Base-by-base conservation (phyloP, 2,888 invertebrate genomes). In the Himalopsyche tibetana region DNA sequence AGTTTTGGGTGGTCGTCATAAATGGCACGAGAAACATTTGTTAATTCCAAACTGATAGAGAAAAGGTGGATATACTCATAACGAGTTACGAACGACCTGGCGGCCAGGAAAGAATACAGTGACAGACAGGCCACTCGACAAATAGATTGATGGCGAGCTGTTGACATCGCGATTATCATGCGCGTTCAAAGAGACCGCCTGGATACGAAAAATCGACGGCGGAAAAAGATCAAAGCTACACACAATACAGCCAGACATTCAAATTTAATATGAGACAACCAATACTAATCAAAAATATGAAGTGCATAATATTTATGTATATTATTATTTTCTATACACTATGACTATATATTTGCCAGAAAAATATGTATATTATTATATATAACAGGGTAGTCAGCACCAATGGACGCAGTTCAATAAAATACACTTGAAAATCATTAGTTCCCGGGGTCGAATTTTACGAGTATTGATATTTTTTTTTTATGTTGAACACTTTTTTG, bases 71-170 rank as follows among this genome's bases (percentile, higher is more conserved):
- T 74, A 74, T 51, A 51, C 51, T 4, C 15, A 38, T 74, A 74
- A 74, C 74, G 74, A 74, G 74, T 74, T 74, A 36, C 38, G 74
- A 74, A 11, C 11, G 74, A 74, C 74, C 74, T 74, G 74, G 74
- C 74, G 74, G 74, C 74, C 74, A 74, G 74, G 74, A 74, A 74
- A 74, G 36, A 74, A 74, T 36, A 74, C 38, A 28, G 74, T 74
- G 74, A 74, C 74, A 74, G 74, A 74, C 74, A 74, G 36, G 74
- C 74, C 74, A 74, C 74, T 74, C 38, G 74, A 74, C 74, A 74
- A 74, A 74, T 74, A 74, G 74, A 74, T 74, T 74, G 74, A 74
- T 74, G 74, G 38, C 74, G 36, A 74, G 74, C 74, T 36, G 74
- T 74, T 74, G 74, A 74, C 74, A 74, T 74, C 74, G 74, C 74